A percentile compares a stretch with the other conserved stretches of the same genome.
These are phyloP conservation scores for Cephus runcator DNA, from an alignment of 2,888 invertebrate genomes.

Conservation along the genomic window DNA sequence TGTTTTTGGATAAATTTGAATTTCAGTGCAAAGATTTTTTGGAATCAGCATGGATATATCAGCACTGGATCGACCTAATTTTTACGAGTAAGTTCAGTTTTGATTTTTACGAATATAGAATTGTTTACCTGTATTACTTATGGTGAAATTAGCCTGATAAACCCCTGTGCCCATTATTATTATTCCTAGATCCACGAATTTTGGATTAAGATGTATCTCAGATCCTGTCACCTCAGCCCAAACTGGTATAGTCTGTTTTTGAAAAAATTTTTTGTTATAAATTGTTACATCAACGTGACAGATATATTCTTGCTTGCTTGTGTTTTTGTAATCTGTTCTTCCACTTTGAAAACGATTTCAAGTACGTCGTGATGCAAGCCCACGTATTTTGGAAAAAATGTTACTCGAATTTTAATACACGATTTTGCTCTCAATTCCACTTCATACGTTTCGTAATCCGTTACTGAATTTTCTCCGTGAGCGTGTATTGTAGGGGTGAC, in stretches of 20 bases:
- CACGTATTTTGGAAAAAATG: constrained; percentile 11
- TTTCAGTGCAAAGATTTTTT: neutral
- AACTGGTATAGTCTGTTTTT: constrained; percentile 11
- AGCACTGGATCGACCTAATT: neutral
- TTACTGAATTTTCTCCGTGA: neutral
- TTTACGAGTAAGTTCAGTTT: neutral
- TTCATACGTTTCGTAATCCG: neutral
- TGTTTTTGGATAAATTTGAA: neutral
- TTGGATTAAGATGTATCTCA: constrained; percentile 23
- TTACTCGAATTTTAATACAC: neutral
- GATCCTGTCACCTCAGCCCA: constrained; percentile 20
- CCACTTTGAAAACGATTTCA: neutral
- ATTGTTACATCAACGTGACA: neutral
- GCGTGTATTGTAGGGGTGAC: neutral
- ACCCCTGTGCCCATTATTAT: constrained; percentile 22
- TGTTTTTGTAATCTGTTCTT: neutral
- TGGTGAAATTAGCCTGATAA: constrained; percentile 24
- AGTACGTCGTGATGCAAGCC: constrained; percentile 7
- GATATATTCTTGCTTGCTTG: neutral
- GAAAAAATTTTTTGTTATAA: neutral
- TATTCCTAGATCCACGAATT: constrained; percentile 27
- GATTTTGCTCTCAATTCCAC: constrained; percentile 4
- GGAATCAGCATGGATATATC: neutral
- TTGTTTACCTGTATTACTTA: constrained; percentile 23
- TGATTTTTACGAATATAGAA: neutral